phyloP scores from a whole-genome alignment of 30 jellyfish, hydroid and myxozoan species.

The Phacellophora camtschatica region DNA sequence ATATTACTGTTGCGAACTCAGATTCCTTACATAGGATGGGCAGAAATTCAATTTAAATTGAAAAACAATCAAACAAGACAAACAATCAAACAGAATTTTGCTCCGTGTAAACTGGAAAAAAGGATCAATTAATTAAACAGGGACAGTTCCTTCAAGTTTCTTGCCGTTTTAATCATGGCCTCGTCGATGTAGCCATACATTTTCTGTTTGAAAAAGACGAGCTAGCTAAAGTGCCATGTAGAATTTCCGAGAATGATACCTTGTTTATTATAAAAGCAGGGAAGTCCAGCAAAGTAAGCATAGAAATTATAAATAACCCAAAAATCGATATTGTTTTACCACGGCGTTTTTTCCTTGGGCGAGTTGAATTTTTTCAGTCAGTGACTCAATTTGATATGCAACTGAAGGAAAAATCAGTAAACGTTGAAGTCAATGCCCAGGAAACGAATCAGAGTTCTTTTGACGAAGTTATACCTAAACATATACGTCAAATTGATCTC shows the following conservation, averaged over 20 bases:
- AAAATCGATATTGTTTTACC: slow-evolving; percentile 23
- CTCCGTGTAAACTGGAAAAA: neutral
- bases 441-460: neutral
- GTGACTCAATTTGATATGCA: slow-evolving; percentile 7
- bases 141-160: neutral
- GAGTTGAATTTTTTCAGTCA: slow-evolving; percentile 18
- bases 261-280: slow-evolving; percentile 12
- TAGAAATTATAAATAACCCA: slow-evolving; percentile 24
- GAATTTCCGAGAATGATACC: slow-evolving; percentile 4
- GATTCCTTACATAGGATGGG: slow-evolving; percentile 6
- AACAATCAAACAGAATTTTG: slow-evolving; percentile 2
- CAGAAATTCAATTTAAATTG: neutral
- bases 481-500: slow-evolving; percentile 19
- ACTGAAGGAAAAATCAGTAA: neutral
- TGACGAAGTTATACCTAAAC: slow-evolving; percentile 16
- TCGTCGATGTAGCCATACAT: neutral
- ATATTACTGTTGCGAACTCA: slow-evolving; percentile 9
- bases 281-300: slow-evolving; percentile 21
- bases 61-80: neutral
- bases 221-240: neutral
- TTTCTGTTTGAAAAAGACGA: slow-evolving; percentile 5
- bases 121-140: neutral
- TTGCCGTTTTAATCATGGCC: slow-evolving; percentile 12
- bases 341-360: slow-evolving; percentile 5
- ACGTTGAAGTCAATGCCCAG: neutral